Conservation (phyloP, 2,113 vertebrate genomes). For the Dasyprocta punctata region DNA sequence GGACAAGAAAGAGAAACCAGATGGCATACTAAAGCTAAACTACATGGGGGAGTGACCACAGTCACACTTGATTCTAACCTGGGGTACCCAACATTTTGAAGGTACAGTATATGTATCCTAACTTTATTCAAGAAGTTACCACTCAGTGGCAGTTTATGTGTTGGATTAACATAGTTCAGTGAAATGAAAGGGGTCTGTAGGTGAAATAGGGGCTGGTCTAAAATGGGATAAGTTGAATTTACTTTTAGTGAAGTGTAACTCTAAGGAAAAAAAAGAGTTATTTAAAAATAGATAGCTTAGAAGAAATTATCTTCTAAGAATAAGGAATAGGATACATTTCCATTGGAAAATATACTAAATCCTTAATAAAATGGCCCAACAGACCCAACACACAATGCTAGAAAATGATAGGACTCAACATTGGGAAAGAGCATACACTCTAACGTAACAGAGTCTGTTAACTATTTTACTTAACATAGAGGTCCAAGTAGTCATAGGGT, state of each 20-base stretch:
- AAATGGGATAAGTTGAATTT: conserved; percentile 45
- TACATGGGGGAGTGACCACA: background rate
- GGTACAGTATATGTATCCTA: background rate
- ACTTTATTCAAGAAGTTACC: conserved; percentile 24
- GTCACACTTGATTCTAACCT: background rate
- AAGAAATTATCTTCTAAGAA: conserved; percentile 22
- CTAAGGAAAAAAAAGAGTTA: background rate
- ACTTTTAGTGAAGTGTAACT: conserved; percentile 47
- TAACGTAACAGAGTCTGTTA: conserved; percentile 1
- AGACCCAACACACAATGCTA: conserved; percentile 41
- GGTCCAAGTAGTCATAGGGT: background rate
- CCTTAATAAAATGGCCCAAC: background rate
- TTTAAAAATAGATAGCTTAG: conserved; percentile 16
- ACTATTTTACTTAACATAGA: conserved; percentile 46
- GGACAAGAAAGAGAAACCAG: conserved; percentile 27
- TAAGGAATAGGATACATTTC: conserved; percentile 7
- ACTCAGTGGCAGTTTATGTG: background rate
- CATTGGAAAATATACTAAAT: conserved; percentile 16
- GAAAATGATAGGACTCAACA: too few species aligned
- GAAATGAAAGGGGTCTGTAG: conserved; percentile 10
- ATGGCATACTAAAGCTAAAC: conserved; percentile 17
- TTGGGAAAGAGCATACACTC: too few species aligned
- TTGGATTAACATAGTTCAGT: conserved; percentile 16
- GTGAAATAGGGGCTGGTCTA: background rate
- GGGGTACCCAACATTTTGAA: background rate